Base-by-base conservation (phyloP, 2,888 invertebrate species). In the Trachelus troglodyta region DNA sequence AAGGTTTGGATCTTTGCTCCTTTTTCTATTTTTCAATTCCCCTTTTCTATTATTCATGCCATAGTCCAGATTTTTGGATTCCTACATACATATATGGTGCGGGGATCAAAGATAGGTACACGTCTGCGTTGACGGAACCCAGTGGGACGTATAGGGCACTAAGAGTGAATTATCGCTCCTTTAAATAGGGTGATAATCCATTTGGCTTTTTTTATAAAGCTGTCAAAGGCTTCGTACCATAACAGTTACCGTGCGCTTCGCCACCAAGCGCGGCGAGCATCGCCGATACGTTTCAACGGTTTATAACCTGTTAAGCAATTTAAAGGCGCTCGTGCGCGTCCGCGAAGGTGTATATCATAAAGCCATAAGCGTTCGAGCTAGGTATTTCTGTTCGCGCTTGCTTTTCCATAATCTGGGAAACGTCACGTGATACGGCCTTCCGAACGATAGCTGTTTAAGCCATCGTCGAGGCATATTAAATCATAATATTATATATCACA, bases 391-490 rank as follows among this genome's bases (percentile, higher is more conserved):
- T 76, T 30, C 34, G 34, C 71, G 71, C 74, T 34, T 34, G 37
- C 74, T 74, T 74, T 74, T 71, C 71, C 12, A 34, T 71, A 71
- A 71, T 71, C 71, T 77, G 77, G 75, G 77, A 77, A 77, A 69
- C 71, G 75, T 75, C 77, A 77, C 75, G 77, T 77, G 77, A 40
- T 37, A 56, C 56, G 56, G 56, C 56, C 56, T 75, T 12, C 69
- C 77, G 34, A 68, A 69, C 76, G 78, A 78, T 76, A 78, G 78
- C 75, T 30, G 73, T 11, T 33, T 77, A 75, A 78, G 75, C 75
- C 75, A 73, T 73, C 35, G 76, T 75, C 73, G 68, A 78, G 34
- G 31, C 40, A 35, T 74, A 69, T 69, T 77, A 75, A 69, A 77
- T 40, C 34, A 69, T 34, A 34, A 34, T 35, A 35, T 4, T 35